Evolutionary conservation across 2,888 invertebrate species (phyloP).

Genomic region (Callimorpha dominula): DNA sequence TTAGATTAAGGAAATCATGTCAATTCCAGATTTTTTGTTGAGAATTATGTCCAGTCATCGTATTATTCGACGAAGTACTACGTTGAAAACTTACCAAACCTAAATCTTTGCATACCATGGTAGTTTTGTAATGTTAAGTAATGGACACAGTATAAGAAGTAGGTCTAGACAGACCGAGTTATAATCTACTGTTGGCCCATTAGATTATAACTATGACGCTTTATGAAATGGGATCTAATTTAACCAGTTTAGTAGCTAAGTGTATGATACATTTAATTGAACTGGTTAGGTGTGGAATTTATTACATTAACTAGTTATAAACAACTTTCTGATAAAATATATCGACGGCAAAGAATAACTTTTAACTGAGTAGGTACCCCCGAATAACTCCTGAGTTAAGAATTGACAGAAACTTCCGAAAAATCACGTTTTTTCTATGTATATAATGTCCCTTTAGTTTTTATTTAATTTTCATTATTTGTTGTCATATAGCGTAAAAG

Average conservation of each 20-base stretch:
- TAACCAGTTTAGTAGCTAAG: constrained; percentile 1
- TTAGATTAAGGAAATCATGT: neutral
- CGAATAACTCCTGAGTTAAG: too few relatives aligned
- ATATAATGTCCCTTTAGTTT: too few relatives aligned
- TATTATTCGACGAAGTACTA: neutral
- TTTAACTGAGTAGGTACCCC: too few relatives aligned
- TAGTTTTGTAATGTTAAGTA: neutral
- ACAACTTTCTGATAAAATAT: neutral
- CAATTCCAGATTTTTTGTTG: neutral
- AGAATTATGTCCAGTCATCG: too few relatives aligned
- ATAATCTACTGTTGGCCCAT: neutral
- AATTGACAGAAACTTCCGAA: too few relatives aligned
- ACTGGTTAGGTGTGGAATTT: neutral
- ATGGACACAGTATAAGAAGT: neutral
- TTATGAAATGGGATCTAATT: neutral
- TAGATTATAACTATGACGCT: neutral
- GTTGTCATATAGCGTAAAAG: too few relatives aligned
- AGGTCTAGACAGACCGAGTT: neutral
- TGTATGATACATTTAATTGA: neutral
- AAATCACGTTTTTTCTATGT: too few relatives aligned
- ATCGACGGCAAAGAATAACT: too few relatives aligned
- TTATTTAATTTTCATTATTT: too few relatives aligned
- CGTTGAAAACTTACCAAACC: neutral
- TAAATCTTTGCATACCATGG: neutral
- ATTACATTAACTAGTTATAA: neutral